Evolutionary conservation across 64 coral and sea anemone genomes (phyloP).

Genomic region (Stichodactyla helianthus): DNA sequence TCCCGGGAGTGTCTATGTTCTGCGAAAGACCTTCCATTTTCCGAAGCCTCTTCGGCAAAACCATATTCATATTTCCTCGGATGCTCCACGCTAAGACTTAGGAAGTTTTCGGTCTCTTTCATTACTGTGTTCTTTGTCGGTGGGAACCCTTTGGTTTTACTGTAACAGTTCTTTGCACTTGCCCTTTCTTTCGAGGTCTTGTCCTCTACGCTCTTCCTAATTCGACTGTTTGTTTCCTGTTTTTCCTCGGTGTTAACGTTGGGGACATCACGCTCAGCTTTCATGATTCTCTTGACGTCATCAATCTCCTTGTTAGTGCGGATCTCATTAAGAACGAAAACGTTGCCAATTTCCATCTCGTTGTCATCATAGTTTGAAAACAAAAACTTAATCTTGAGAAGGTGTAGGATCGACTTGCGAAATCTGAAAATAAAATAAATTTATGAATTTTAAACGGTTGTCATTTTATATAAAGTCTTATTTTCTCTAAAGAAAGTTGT

Average conservation of each 20-base stretch:
- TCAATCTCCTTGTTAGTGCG: neutral
- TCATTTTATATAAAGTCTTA: no score
- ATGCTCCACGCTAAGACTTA: no score
- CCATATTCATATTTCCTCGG: no score
- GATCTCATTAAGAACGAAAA: neutral
- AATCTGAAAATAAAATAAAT: neutral
- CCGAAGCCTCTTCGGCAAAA: no score
- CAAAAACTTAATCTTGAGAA: neutral
- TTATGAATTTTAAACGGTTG: neutral
- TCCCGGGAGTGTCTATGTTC: no score
- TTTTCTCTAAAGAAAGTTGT: no score
- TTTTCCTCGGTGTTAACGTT: neutral
- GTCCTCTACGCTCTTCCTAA: neutral
- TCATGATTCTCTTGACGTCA: neutral
- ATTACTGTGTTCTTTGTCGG: no score
- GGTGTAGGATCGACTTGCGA: neutral
- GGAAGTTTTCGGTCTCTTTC: no score
- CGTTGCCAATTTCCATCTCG: neutral
- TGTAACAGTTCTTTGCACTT: neutral
- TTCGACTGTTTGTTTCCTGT: neutral
- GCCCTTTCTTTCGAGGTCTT: neutral
- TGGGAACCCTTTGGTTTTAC: no score
- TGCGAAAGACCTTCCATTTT: no score
- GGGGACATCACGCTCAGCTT: neutral
- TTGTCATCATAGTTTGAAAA: neutral